Evolutionary conservation across 2,888 invertebrate genomes (phyloP).

Genomic region (Chrysodeixis includens): DNA sequence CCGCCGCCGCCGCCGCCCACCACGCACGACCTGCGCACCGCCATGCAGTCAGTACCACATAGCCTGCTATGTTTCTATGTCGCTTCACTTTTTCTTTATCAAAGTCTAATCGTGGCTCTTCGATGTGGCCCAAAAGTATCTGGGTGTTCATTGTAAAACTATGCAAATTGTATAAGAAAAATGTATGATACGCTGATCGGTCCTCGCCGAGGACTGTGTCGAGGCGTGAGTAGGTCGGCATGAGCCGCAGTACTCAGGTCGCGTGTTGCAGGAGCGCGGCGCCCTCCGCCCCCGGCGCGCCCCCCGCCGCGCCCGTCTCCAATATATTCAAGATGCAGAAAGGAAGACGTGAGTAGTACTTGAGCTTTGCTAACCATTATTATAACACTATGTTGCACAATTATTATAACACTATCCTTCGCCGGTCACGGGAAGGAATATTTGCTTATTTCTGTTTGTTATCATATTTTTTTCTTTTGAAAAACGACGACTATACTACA

Average conservation of each 20-base stretch:
- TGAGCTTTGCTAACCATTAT: neutral
- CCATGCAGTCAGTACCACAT: constrained; percentile 38
- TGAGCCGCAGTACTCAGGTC: neutral
- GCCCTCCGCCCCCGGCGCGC: constrained; percentile 56
- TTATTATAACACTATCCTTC: neutral
- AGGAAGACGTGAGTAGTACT: constrained; percentile 91
- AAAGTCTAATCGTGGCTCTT: too few species aligned
- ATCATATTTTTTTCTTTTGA: too few species aligned
- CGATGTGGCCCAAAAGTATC: too few species aligned
- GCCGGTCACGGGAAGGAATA: too few species aligned
- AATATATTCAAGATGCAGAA: constrained; percentile 95
- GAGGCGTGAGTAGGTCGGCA: too few species aligned
- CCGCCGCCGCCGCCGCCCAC: constrained; percentile 74
- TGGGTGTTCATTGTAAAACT: too few species aligned
- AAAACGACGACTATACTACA: too few species aligned
- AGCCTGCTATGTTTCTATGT: neutral
- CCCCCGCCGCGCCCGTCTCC: constrained; percentile 73
- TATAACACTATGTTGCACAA: neutral
- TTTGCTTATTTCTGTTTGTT: too few species aligned
- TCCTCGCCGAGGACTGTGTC: too few species aligned
- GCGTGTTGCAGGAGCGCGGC: constrained; percentile 51
- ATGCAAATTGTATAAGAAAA: too few species aligned
- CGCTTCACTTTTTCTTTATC: too few species aligned
- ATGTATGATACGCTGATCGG: too few species aligned
- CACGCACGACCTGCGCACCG: constrained; percentile 43